Percentiles rank a stretch among this genome's conserved stretches.
Conservation (phyloP, 2,797 vertebrate genomes). For the Pempheris klunzingeri region DNA sequence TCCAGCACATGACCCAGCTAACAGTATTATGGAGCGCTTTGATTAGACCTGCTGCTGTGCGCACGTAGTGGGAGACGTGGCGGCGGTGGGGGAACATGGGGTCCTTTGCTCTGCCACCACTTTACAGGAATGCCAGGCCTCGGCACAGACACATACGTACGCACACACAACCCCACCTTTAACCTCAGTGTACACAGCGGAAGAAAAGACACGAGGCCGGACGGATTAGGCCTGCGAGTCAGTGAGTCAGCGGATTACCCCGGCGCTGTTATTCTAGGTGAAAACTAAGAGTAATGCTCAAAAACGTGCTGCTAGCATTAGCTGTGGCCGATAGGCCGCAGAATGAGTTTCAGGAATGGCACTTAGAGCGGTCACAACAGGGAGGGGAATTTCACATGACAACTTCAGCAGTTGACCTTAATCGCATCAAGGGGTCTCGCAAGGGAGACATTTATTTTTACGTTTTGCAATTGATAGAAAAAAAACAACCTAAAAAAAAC, state of each 20-base stretch:
- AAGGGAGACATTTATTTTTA: slow-evolving; percentile 20
- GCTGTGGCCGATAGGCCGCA: neutral
- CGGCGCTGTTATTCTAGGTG: slow-evolving; percentile 57
- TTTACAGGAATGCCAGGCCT: slow-evolving; percentile 52
- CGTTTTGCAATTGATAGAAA: neutral
- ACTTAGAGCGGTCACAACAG: slow-evolving; percentile 47
- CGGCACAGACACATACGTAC: slow-evolving; percentile 4
- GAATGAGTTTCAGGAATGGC: slow-evolving; percentile 28
- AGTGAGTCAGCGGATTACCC: slow-evolving; percentile 75
- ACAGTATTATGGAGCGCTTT: slow-evolving; percentile 80
- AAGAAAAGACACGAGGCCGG: slow-evolving; percentile 46
- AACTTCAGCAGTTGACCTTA: slow-evolving; percentile 38
- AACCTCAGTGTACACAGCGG: slow-evolving; percentile 15
- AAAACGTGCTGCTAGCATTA: slow-evolving; percentile 63
- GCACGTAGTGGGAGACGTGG: slow-evolving; percentile 50
- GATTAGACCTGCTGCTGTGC: slow-evolving; percentile 79
- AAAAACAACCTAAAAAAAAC: neutral
- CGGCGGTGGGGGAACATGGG: neutral
- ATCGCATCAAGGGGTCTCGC: slow-evolving; percentile 52
- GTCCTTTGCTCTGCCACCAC: slow-evolving; percentile 49
- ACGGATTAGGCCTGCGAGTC: slow-evolving; percentile 69
- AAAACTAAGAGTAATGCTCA: slow-evolving; percentile 62
- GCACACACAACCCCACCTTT: slow-evolving; percentile 22
- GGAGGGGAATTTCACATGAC: slow-evolving; percentile 68
- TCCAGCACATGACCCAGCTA: slow-evolving; percentile 85